Evolutionary conservation across 2,113 vertebrate species (phyloP), one percentile per base, ranked within the genome.

Genomic region (Gorsachius goisagi): DNA sequence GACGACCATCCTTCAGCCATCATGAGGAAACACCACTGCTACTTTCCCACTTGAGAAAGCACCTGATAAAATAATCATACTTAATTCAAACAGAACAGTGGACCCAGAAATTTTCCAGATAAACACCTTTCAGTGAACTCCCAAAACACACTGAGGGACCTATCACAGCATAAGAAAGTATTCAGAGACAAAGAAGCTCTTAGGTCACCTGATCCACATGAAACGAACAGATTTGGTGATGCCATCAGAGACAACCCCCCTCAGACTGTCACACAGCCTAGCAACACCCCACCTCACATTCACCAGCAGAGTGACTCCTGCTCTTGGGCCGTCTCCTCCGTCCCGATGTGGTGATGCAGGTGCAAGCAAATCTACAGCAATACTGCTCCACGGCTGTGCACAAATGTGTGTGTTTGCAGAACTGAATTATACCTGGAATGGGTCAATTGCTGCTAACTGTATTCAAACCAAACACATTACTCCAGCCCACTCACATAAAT

Each of bases 351-450:
- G 45, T 41, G 32, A 64, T 11, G 5, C 60, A 88, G 50, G 23
- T 39, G 22, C 44, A 72, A 69, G 41, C 14, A 44, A 8, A 47
- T 9, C 17, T 67, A 15, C 7, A 72, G 24, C 23, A 47, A 6
- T 12, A 32, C 44, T 12, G 7, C 16, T 23, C 5, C 8, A 5
- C 59, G 59, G 27, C 59, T 49, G 19, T 8, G 32, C 58, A n/a
- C 39, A 74, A 64, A 44, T 0, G 1, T 7, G 0, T 4, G 0
- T 11, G 10, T 35, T 55, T 79, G 55, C 56, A 91, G 39, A 80
- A 58, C 3, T 1, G 32, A 86, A 82, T 60, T 71, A 33, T 2
- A 85, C 21, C 15, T 8, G 3, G 3, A 69, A 33, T 22, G 15
- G 32, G 37, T 77, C 56, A 96, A 85, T 21, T 90, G 56, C 66